Evolutionary conservation across 2,888 invertebrate species (phyloP).

Genomic region (Ochropleura plecta): DNA sequence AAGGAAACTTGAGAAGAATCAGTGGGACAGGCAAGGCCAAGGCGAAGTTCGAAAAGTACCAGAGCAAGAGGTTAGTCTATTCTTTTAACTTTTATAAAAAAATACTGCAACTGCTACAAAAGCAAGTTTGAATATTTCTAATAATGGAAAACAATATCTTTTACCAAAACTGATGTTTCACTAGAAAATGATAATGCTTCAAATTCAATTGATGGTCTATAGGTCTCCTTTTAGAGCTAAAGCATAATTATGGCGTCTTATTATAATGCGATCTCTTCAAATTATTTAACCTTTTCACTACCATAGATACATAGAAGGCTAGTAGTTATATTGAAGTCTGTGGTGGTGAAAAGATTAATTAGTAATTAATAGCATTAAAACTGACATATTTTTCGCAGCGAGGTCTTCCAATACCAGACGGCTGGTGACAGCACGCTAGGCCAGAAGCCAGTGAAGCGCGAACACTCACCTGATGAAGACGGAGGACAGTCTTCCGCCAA

Average conservation of each 20-base stretch:
- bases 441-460: constrained; percentile 89
- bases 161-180: neutral
- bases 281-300: neutral
- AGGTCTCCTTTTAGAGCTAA: neutral
- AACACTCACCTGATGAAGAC: constrained; percentile 88
- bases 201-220: neutral
- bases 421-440: constrained; percentile 96
- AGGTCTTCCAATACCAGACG: constrained; percentile 94
- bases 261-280: neutral
- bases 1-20: constrained; percentile 95
- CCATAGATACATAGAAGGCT: too few species aligned
- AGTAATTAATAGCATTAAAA: neutral
- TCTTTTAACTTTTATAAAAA: neutral
- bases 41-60: constrained; percentile 98
- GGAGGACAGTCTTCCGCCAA: constrained; percentile 78
- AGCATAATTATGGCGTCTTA: neutral
- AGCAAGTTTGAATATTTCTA: neutral
- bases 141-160: neutral
- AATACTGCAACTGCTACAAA: neutral
- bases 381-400: constrained; percentile 86
- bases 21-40: constrained; percentile 97
- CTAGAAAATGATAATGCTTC: too few species aligned
- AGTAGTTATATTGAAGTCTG: too few species aligned
- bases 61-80: constrained; percentile 92
- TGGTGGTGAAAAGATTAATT: too few species aligned